A percentile compares a stretch with the other conserved stretches of the same genome.
These are phyloP conservation scores for Barnardius zonarius DNA, from an alignment of 2,113 vertebrate species.

Conservation along the genomic window DNA sequence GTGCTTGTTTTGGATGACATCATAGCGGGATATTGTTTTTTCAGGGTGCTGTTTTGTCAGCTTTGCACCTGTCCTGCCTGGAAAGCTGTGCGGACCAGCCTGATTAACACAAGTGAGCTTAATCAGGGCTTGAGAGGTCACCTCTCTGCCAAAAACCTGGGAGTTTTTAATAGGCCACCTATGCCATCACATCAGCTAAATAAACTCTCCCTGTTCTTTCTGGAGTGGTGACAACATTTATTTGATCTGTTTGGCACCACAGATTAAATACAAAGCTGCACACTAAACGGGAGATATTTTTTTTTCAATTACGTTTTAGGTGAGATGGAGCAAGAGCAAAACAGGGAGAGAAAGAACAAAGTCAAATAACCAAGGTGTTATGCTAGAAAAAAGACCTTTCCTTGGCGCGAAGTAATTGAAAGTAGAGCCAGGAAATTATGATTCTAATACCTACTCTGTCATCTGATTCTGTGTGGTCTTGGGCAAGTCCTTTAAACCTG, in stretches of 20 bases:
- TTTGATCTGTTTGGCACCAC: not conserved
- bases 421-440: constrained; percentile 55
- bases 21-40: not conserved
- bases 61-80: constrained; percentile 9
- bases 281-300: not conserved
- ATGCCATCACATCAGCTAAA: constrained; percentile 36
- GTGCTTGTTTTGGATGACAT: not conserved
- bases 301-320: constrained; percentile 4
- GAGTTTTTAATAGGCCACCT: not conserved
- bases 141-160: not conserved
- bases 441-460: constrained; percentile 38
- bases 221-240: constrained; percentile 1
- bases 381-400: constrained; percentile 23
- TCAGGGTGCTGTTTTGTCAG: not conserved
- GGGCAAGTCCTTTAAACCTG: constrained; percentile 53
- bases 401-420: constrained; percentile 15
- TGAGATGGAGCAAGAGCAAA: not conserved
- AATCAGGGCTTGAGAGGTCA: not conserved
- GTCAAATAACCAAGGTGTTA: constrained; percentile 46
- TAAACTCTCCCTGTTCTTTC: not conserved
- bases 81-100: not conserved
- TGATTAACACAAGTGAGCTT: not conserved
- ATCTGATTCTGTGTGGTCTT: constrained; percentile 44
- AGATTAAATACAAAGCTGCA: constrained; percentile 3
- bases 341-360: constrained; percentile 7